phyloP scores from a whole-genome alignment of 2,888 invertebrate genomes.

The Margaritifera margaritifera region DNA sequence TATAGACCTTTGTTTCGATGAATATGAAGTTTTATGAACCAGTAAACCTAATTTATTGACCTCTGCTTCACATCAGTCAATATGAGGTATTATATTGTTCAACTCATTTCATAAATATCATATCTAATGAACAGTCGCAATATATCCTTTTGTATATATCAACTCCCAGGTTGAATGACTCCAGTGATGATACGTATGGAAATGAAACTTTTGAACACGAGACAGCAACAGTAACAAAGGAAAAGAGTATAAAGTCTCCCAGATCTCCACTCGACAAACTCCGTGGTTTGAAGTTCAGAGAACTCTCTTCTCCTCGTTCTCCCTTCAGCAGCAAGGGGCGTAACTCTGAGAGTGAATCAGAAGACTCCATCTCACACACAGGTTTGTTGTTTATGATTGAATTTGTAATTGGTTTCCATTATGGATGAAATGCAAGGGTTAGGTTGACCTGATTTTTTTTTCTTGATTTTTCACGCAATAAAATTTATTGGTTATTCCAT shows the following conservation, averaged over 20 bases:
- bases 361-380: slow-evolving; percentile 65
- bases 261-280: slow-evolving; percentile 47
- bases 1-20: too few species aligned
- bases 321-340: slow-evolving; percentile 38
- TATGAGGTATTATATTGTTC: too few species aligned
- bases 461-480: neutral
- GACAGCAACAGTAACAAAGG: slow-evolving; percentile 31
- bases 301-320: slow-evolving; percentile 29
- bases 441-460: neutral
- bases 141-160: neutral
- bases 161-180: slow-evolving; percentile 10
- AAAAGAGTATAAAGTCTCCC: slow-evolving; percentile 46
- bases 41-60: too few species aligned
- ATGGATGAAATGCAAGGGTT: neutral
- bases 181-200: slow-evolving; percentile 56
- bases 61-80: too few species aligned
- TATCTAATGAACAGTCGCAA: too few species aligned
- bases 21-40: too few species aligned
- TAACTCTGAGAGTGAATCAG: slow-evolving; percentile 67
- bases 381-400: slow-evolving; percentile 34
- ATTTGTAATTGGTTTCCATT: neutral
- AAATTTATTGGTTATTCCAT: neutral
- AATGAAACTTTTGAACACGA: slow-evolving; percentile 61
- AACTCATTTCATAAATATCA: too few species aligned
- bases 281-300: slow-evolving; percentile 20